These are phyloP conservation scores for Syngnathus rostellatus DNA, from an alignment of 2,797 vertebrate genomes.

Conservation along the genomic window DNA sequence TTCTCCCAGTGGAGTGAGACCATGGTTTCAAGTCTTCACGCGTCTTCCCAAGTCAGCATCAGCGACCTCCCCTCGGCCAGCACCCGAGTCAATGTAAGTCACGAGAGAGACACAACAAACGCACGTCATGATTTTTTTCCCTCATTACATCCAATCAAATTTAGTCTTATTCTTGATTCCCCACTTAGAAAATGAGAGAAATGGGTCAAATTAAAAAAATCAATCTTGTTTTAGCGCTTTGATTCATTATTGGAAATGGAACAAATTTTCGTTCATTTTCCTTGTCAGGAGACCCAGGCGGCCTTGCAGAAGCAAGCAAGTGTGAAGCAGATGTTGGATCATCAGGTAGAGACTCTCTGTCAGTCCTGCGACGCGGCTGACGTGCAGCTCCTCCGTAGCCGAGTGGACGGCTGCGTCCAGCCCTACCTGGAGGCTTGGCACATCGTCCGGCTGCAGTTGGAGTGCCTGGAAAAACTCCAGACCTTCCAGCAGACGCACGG, in stretches of 20 bases:
- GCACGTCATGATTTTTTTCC: too few species aligned
- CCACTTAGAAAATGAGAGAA: too few species aligned
- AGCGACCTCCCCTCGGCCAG: conserved; percentile 68
- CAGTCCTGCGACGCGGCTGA: conserved; percentile 73
- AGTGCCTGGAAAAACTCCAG: conserved; percentile 72
- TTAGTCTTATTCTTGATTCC: background rate
- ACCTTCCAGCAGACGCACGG: conserved; percentile 73
- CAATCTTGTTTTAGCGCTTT: too few species aligned
- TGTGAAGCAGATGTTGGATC: conserved; percentile 68
- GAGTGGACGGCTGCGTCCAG: conserved; percentile 79
- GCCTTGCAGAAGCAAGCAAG: conserved; percentile 70
- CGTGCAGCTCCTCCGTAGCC: conserved; percentile 69
- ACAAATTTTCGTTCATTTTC: background rate
- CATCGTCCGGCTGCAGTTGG: conserved; percentile 70
- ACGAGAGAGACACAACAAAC: background rate
- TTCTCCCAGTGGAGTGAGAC: conserved; percentile 89
- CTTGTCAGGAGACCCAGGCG: conserved; percentile 68
- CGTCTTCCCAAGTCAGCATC: conserved; percentile 74
- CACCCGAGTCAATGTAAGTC: conserved; percentile 75
- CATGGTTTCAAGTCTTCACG: conserved; percentile 78
- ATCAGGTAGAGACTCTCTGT: conserved; percentile 69
- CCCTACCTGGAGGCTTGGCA: conserved; percentile 79
- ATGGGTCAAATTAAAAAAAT: too few species aligned
- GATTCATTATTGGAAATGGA: background rate
- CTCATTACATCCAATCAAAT: background rate